A percentile compares a stretch with the other conserved stretches of the same genome.
phyloP scores from a whole-genome alignment of 1,140 invertebrate genomes.

The Calycopis cecrops region DNA sequence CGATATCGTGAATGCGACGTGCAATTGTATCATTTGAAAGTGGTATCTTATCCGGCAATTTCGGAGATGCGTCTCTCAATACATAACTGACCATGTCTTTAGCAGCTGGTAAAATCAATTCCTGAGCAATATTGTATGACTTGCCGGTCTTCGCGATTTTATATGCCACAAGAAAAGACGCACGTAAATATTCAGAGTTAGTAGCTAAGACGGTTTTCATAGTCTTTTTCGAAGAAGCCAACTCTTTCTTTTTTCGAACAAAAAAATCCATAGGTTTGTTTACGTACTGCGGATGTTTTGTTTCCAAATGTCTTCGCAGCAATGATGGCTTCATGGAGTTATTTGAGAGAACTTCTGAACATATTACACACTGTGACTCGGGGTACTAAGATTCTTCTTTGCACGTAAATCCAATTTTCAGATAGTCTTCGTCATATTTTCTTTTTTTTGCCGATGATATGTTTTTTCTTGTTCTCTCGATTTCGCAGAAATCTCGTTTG shows the following conservation, averaged over 20 bases:
- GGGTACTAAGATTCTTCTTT: conserved; percentile 11
- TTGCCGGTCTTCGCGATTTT: conserved; percentile 3
- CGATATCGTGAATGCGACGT: conserved; percentile 28
- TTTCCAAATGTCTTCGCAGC: conserved; percentile 11
- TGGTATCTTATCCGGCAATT: conserved; percentile 22
- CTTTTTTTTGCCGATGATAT: conserved; percentile 9
- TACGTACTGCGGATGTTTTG: conserved; percentile 9
- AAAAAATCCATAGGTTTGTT: conserved; percentile 8
- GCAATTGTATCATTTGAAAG: conserved; percentile 29
- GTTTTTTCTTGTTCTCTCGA: conserved; percentile 6
- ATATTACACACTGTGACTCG: conserved; percentile 8
- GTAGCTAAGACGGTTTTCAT: not conserved
- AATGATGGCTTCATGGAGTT: conserved; percentile 2
- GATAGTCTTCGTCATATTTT: conserved; percentile 9
- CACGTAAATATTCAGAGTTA: conserved; percentile 11
- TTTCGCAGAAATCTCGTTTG: conserved; percentile 5
- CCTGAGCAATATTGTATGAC: conserved; percentile 25
- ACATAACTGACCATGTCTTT: conserved; percentile 25
- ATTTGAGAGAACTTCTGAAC: conserved; percentile 9
- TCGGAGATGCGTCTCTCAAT: conserved; percentile 25
- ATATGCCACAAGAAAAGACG: not conserved
- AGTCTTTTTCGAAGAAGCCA: conserved; percentile 8
- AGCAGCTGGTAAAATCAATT: conserved; percentile 32
- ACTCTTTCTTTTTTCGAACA: conserved; percentile 9
- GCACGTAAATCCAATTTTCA: conserved; percentile 9